Evolutionary conservation across 2,888 invertebrate genomes (phyloP).

Genomic region (Netelia melanura): DNA sequence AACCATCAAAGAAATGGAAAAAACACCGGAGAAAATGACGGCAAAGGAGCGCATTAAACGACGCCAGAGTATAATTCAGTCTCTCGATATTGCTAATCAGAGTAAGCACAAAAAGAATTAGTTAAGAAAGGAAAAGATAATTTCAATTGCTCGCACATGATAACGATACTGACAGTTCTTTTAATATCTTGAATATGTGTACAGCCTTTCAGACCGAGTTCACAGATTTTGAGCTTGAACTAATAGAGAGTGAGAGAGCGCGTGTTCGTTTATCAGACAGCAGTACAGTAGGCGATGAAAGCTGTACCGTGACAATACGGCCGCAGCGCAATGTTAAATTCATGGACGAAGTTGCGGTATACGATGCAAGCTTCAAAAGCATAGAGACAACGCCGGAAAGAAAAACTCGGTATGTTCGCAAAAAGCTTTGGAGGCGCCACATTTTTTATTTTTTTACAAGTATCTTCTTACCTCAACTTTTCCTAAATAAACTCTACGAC

Average conservation of each 20-base stretch:
- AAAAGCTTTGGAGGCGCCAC: neutral
- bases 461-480: too few relatives aligned
- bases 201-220: slow-evolving; percentile 78
- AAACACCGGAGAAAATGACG: slow-evolving; percentile 35
- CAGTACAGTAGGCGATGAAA: slow-evolving; percentile 61
- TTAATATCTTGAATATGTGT: slow-evolving; percentile 25
- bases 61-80: slow-evolving; percentile 75
- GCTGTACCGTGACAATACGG: slow-evolving; percentile 3
- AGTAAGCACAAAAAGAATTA: slow-evolving; percentile 18
- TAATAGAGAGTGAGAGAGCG: slow-evolving; percentile 79
- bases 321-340: slow-evolving; percentile 47
- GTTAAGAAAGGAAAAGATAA: neutral
- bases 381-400: slow-evolving; percentile 46
- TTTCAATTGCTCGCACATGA: neutral
- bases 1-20: slow-evolving; percentile 68
- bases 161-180: slow-evolving; percentile 4
- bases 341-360: slow-evolving; percentile 21
- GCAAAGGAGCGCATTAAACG: slow-evolving; percentile 59
- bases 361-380: slow-evolving; percentile 11
- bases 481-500: too few relatives aligned
- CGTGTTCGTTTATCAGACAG: slow-evolving; percentile 57
- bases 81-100: slow-evolving; percentile 50
- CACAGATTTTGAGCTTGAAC: slow-evolving; percentile 83
- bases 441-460: neutral
- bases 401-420: slow-evolving; percentile 19